Evolutionary conservation across 2,888 invertebrate genomes (phyloP).

Genomic region (Pristionchus arcanus): DNA sequence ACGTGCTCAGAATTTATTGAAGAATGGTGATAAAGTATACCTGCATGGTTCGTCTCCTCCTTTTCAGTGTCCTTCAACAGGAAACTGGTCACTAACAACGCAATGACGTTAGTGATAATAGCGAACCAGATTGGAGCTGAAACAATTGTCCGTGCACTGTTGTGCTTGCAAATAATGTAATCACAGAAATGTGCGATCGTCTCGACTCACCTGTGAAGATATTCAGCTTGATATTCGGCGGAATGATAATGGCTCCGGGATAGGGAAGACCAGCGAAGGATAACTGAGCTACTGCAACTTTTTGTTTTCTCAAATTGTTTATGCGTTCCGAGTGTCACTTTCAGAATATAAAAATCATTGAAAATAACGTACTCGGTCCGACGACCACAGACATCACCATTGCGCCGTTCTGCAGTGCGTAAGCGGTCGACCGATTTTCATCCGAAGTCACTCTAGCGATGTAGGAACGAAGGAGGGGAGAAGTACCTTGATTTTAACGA

Average conservation of each 20-base stretch:
- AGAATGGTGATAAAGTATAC: background rate
- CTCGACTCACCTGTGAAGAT: background rate
- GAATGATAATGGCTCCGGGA: background rate
- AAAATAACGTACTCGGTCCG: constrained; percentile 1
- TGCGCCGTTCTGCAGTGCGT: background rate
- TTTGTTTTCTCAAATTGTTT: too few relatives aligned
- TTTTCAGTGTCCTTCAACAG: background rate
- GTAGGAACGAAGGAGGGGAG: constrained; percentile 23
- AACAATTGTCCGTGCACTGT: too few relatives aligned
- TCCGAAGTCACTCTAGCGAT: constrained; percentile 4
- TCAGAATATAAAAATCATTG: too few relatives aligned
- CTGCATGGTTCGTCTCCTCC: background rate
- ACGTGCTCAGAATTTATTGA: too few relatives aligned
- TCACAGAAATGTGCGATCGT: background rate
- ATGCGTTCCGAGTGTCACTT: background rate
- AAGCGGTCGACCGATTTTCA: background rate
- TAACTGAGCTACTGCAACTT: background rate
- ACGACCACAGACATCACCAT: background rate
- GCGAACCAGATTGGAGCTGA: constrained; percentile 52
- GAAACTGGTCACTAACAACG: background rate
- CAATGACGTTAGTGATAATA: constrained; percentile 32
- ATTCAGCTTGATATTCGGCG: background rate
- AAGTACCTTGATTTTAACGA: background rate
- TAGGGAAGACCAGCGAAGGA: constrained; percentile 1
- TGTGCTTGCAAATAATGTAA: too few relatives aligned